phyloP scores from a whole-genome alignment of 2,888 invertebrate species.

The Ormyrus thymus region DNA sequence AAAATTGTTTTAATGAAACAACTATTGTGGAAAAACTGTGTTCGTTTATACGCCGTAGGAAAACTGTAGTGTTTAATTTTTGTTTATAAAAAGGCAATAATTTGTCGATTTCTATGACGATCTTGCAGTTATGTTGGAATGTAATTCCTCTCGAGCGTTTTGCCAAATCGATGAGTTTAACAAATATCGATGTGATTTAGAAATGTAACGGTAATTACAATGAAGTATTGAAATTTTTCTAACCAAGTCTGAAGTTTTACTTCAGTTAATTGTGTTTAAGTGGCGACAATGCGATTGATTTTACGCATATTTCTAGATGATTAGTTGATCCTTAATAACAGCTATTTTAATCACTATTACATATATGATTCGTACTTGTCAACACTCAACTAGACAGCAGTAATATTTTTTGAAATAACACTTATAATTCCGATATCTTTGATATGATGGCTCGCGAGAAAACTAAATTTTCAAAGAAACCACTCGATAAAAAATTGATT shows the following conservation, averaged over 20 bases:
- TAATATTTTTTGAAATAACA: constrained; percentile 7
- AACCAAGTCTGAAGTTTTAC: constrained; percentile 24
- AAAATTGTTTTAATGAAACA: constrained; percentile 41
- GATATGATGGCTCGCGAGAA: background rate
- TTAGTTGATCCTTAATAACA: background rate
- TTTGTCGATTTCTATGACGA: constrained; percentile 27
- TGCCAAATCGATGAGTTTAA: constrained; percentile 21
- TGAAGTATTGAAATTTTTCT: constrained; percentile 38
- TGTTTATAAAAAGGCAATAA: constrained; percentile 9
- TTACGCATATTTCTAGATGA: background rate
- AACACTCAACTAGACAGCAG: background rate
- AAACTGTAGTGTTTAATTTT: constrained; percentile 12
- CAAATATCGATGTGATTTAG: constrained; percentile 26
- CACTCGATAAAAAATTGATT: constrained; percentile 20
- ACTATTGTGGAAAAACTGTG: background rate
- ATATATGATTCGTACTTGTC: background rate
- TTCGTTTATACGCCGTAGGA: constrained; percentile 12
- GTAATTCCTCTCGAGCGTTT: constrained; percentile 8
- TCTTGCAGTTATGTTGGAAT: constrained; percentile 15
- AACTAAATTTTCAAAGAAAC: constrained; percentile 38
- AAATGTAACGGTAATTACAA: constrained; percentile 31
- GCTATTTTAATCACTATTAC: constrained; percentile 1
- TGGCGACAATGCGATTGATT: background rate
- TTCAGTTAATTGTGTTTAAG: background rate
- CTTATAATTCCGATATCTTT: constrained; percentile 17